phyloP scores from a whole-genome alignment of 2,888 invertebrate genomes.

The Drosophila atroscutellata region DNA sequence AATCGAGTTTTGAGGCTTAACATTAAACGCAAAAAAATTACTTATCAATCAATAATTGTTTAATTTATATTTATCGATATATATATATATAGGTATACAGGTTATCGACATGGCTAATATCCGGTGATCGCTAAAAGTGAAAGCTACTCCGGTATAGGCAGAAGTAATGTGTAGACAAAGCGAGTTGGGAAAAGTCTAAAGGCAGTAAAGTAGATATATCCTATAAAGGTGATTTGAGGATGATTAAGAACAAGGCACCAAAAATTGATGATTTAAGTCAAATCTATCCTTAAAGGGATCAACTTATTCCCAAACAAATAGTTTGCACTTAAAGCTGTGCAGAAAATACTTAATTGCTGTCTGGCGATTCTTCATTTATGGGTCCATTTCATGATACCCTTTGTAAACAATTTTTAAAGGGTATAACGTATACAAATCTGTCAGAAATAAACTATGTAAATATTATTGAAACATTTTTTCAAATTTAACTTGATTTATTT shows the following conservation, averaged over 20 bases:
- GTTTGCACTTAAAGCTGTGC: not conserved
- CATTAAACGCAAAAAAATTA: conserved; percentile 29
- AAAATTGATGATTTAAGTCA: not conserved
- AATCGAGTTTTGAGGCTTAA: conserved; percentile 44
- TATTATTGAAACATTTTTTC: not conserved
- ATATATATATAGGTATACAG: not conserved
- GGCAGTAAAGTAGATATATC: not conserved
- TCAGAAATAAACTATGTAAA: not conserved
- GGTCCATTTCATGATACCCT: not conserved
- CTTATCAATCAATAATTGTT: not conserved
- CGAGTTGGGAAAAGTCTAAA: not conserved
- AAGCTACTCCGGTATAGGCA: not conserved
- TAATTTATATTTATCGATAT: not conserved
- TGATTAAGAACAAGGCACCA: not conserved
- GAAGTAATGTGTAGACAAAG: not conserved
- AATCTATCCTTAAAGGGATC: fast-evolving
- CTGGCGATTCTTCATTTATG: not conserved
- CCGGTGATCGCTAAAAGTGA: not conserved
- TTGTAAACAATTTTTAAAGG: not conserved
- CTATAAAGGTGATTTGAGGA: not conserved
- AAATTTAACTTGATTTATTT: not conserved
- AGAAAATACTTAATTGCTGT: not conserved
- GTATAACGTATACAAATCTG: not conserved
- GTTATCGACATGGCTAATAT: not conserved
- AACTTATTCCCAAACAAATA: not conserved